A percentile compares a stretch with the other conserved stretches of the same genome.
Conservation (phyloP, 2,113 vertebrate genomes). For the Orcinus orca region DNA sequence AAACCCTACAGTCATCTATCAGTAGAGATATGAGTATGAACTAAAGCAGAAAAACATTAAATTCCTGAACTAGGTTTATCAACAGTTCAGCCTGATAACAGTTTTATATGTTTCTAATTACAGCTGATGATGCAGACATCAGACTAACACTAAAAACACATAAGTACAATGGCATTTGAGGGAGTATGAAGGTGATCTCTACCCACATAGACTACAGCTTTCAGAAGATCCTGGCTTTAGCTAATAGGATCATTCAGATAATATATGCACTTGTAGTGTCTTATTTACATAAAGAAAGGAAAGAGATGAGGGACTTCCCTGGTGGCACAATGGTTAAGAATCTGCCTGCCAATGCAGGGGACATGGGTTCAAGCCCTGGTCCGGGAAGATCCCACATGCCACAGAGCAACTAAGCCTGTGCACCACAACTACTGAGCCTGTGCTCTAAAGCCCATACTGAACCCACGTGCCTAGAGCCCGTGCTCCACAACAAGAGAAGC, state of each 20-base stretch:
- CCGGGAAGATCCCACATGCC: too few species aligned
- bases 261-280: not conserved
- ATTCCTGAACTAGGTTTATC: constrained; percentile 13
- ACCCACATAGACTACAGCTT: not conserved
- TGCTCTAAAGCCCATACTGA: too few species aligned
- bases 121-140: not conserved
- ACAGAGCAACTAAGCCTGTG: too few species aligned
- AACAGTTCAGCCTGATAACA: not conserved
- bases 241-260: not conserved
- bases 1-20: not conserved
- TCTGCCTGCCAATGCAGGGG: too few species aligned
- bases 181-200: not conserved
- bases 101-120: constrained; percentile 22
- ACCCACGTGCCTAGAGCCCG: too few species aligned
- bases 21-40: not conserved
- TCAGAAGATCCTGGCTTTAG: constrained; percentile 34
- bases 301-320: not conserved
- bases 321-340: too few species aligned
- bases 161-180: not conserved
- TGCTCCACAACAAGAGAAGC: too few species aligned
- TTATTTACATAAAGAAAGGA: constrained; percentile 25
- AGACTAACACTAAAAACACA: not conserved
- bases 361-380: too few species aligned
- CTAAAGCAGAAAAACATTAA: not conserved
- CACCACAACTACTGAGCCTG: too few species aligned